A percentile compares a stretch with the other conserved stretches of the same genome.
phyloP scores from a whole-genome alignment of 2,888 invertebrate genomes.

The Thumatha senex region DNA sequence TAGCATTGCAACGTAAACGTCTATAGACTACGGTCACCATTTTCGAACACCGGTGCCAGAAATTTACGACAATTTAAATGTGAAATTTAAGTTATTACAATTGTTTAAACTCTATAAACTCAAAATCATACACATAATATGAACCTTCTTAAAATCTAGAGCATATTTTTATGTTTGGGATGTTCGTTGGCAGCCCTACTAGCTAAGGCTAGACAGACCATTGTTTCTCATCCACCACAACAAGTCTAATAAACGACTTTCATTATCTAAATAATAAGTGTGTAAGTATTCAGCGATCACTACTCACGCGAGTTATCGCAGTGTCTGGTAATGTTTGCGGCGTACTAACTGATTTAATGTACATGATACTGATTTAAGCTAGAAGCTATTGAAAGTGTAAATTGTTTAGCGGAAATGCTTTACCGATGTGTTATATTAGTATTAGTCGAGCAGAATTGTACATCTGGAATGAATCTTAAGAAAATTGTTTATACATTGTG shows the following conservation, averaged over 20 bases:
- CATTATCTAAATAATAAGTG: conserved; percentile 13
- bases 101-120: too few relatives aligned
- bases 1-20: too few relatives aligned
- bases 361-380: neutral
- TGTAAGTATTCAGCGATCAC: neutral
- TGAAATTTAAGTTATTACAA: too few relatives aligned
- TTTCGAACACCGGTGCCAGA: too few relatives aligned
- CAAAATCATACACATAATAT: too few relatives aligned
- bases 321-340: neutral
- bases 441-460: neutral
- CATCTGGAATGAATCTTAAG: neutral
- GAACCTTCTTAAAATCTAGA: too few relatives aligned
- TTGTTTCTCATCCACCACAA: conserved; percentile 1
- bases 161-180: too few relatives aligned
- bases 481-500: neutral
- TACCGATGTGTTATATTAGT: neutral
- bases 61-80: too few relatives aligned
- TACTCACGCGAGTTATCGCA: neutral
- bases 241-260: neutral
- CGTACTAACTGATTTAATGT: neutral
- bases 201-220: neutral
- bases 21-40: too few relatives aligned
- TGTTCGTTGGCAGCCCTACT: conserved; percentile 3
- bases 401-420: neutral
- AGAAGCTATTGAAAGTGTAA: neutral